These are phyloP conservation scores for Propithecus coquereli DNA, from an alignment of 2,113 vertebrate genomes.

Conservation along the genomic window DNA sequence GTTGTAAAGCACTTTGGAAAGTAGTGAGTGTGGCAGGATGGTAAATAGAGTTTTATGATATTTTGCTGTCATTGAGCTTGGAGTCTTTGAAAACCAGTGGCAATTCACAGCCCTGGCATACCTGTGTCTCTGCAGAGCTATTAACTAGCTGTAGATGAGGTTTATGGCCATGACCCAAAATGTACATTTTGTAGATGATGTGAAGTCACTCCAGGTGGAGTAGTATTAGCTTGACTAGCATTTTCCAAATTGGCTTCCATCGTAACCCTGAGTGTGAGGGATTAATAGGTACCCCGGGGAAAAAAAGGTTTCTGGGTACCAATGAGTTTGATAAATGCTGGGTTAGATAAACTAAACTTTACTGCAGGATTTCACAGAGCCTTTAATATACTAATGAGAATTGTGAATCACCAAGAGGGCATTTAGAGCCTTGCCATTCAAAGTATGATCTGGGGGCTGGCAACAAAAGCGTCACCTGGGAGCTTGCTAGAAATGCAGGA, in stretches of 20 bases:
- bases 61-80: slow-evolving; percentile 33
- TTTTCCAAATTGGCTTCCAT: slow-evolving; percentile 33
- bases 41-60: slow-evolving; percentile 52
- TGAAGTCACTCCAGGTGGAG: slow-evolving; percentile 35
- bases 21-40: background rate
- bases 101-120: slow-evolving; percentile 14
- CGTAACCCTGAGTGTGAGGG: background rate
- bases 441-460: background rate
- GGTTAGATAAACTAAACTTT: slow-evolving; percentile 50
- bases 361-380: slow-evolving; percentile 34
- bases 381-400: slow-evolving; percentile 52
- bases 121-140: slow-evolving; percentile 36
- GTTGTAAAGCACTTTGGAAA: slow-evolving; percentile 52
- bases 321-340: slow-evolving; percentile 44
- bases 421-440: slow-evolving; percentile 31
- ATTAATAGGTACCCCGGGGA: slow-evolving; percentile 20
- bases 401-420: slow-evolving; percentile 35
- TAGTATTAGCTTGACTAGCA: slow-evolving; percentile 29
- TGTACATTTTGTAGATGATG: slow-evolving; percentile 12
- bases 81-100: slow-evolving; percentile 50
- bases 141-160: slow-evolving; percentile 41
- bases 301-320: slow-evolving; percentile 41
- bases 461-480: background rate
- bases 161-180: slow-evolving; percentile 29
- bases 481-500: slow-evolving; percentile 29